A percentile compares a stretch with the other conserved stretches of the same genome.
These are phyloP conservation scores for Dilophus febrilis DNA, from an alignment of 2,888 invertebrate genomes.

Conservation along the genomic window DNA sequence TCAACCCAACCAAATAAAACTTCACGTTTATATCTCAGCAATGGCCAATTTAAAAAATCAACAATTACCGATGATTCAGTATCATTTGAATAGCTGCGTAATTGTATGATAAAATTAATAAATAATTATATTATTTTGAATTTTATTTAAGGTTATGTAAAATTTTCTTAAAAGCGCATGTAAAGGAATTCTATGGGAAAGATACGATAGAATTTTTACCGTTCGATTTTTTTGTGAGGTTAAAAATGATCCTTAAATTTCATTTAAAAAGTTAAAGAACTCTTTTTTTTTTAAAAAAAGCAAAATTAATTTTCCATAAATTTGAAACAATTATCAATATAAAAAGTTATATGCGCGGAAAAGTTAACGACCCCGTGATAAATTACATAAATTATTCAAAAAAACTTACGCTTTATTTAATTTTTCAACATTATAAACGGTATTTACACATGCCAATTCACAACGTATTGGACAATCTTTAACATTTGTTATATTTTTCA, in stretches of 20 bases:
- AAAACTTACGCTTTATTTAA: slow-evolving; percentile 44
- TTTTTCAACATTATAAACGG: slow-evolving; percentile 59
- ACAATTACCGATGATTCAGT: slow-evolving; percentile 20
- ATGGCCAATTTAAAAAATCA: slow-evolving; percentile 61
- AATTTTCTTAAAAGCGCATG: no score
- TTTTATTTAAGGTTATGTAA: not conserved
- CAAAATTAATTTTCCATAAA: no score
- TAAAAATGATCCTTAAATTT: no score
- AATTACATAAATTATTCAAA: not conserved
- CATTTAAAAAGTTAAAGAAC: no score
- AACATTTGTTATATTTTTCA: slow-evolving; percentile 37
- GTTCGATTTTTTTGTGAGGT: no score
- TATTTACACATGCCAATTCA: slow-evolving; percentile 55
- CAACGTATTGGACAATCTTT: slow-evolving; percentile 40
- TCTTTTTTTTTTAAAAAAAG: no score
- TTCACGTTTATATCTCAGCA: slow-evolving; percentile 60
- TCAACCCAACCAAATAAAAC: slow-evolving; percentile 75
- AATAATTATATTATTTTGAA: no score
- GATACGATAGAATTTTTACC: no score
- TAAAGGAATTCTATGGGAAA: no score
- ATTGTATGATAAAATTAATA: not conserved
- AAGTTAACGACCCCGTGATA: no score
- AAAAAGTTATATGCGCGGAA: no score
- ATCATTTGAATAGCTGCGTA: slow-evolving; percentile 16
- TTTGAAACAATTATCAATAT: no score